Percentiles rank a stretch among this genome's conserved stretches.
Evolutionary conservation across 2,113 vertebrate genomes (phyloP).

Genomic region (Phalacrocorax carbo): DNA sequence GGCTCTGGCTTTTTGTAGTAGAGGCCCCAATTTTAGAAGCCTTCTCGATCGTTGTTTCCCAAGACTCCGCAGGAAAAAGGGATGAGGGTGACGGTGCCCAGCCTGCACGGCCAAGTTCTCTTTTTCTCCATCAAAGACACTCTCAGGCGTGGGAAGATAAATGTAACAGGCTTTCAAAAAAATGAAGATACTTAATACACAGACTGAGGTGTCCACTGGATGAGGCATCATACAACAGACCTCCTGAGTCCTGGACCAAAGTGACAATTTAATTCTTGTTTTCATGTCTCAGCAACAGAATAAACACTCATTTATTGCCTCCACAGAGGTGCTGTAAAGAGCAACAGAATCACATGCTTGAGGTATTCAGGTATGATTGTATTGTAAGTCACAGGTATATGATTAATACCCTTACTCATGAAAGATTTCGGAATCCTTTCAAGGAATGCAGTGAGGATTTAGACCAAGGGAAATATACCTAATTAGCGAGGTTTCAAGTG

Average conservation of each 20-base stretch:
- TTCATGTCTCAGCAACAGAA: background rate
- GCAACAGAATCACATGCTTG: background rate
- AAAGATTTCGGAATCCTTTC: background rate
- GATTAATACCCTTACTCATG: background rate
- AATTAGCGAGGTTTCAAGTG: background rate
- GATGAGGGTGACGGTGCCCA: background rate
- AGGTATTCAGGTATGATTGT: background rate
- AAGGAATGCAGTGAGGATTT: background rate
- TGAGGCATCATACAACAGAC: background rate
- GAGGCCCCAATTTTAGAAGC: background rate
- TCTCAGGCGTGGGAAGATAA: background rate
- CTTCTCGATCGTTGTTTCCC: background rate
- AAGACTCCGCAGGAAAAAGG: background rate
- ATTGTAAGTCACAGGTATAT: background rate
- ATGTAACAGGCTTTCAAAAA: background rate
- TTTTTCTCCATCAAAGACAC: background rate
- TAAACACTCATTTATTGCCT: background rate
- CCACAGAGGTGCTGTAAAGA: background rate
- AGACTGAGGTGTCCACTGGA: background rate
- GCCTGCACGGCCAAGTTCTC: fast-evolving
- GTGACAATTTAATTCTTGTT: background rate
- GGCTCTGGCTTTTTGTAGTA: background rate
- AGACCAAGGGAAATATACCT: background rate
- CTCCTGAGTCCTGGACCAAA: background rate
- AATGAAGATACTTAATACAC: background rate